A percentile compares a stretch with the other conserved stretches of the same genome.
Conservation (phyloP, 2,797 vertebrate species). For the Pagetopsis macropterus region DNA sequence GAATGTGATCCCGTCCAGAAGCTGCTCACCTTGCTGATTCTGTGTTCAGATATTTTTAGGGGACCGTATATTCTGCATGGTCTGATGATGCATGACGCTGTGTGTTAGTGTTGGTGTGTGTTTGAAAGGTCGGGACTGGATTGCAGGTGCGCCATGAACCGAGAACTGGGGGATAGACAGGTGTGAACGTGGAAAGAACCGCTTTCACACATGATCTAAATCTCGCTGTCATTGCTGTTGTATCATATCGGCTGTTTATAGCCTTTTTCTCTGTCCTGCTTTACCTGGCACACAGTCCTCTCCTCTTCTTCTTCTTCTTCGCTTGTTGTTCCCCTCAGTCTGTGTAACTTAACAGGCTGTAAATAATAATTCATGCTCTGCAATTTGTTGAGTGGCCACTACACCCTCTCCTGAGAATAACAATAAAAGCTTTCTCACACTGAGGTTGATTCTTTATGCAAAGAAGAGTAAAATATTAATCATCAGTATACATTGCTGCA, state of each 20-base stretch:
- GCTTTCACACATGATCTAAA: constrained; percentile 35
- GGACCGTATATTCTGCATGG: constrained; percentile 5
- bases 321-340: not conserved
- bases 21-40: not conserved
- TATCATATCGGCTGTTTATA: constrained; percentile 22
- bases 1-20: not conserved
- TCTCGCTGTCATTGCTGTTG: constrained; percentile 11
- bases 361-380: constrained; percentile 47
- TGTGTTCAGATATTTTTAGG: constrained; percentile 5
- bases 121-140: constrained; percentile 13
- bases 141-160: constrained; percentile 28
- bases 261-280: constrained; percentile 8
- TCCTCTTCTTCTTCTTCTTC: not conserved
- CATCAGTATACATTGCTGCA: constrained; percentile 20
- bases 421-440: constrained; percentile 34
- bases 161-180: constrained; percentile 36
- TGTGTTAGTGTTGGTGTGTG: constrained; percentile 16
- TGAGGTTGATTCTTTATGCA: constrained; percentile 39
- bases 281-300: not conserved
- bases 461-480: constrained; percentile 58
- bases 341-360: constrained; percentile 12
- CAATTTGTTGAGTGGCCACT: constrained; percentile 46
- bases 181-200: constrained; percentile 34
- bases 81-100: constrained; percentile 16
- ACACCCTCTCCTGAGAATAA: not conserved